Evolutionary conservation across 2,888 invertebrate genomes (phyloP), one percentile per base, ranked within the genome.

Genomic region (Cosmia trapezina): DNA sequence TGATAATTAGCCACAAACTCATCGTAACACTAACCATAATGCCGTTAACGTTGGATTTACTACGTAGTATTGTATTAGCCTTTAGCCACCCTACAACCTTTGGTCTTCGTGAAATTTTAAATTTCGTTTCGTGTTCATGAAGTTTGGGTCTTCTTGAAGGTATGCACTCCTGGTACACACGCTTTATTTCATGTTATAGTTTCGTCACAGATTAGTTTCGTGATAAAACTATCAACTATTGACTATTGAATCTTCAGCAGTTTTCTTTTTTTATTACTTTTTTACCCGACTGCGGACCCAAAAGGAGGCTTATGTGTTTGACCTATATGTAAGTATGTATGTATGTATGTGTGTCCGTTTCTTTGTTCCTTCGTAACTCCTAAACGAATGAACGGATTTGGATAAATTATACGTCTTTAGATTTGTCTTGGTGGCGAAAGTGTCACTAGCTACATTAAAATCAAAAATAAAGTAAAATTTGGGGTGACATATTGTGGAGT

Each of bases 1-100:
- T 45, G 64, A 73, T 80, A 78, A 84, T 86, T 84, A 79, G 76
- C 75, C 69, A 73, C 83, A 72, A 72, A 59, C 67, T 60, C 65
- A 51, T 70, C 70, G 76, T 86, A 54, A 72, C 76, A 75, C 73
- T 86, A 70, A 76, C 78, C 76, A 63, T 67, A 12, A 57, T 60
- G 45, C 67, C 41, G 65, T 70, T 69, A 66, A 37, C 68, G 8
- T 37, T 47, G 74, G 73, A 73, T 83, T 80, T 66, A 72, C 83
- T 56, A 60, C 56, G 59, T 56, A 60, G 59, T 67, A 64, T 28
- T 28, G 51, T 45, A 53, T 43, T 51, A 59, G n/a, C 53, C n/a
- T 19, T 19, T 14, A 54, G 54, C 28, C 54, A 54, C 60, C 17
- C 47, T 49, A 12, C 51, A 47, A 56, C 65, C 64, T 69, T 33